Evolutionary conservation across 2,797 vertebrate species (phyloP).

Genomic region (Orestias chungarensis): DNA sequence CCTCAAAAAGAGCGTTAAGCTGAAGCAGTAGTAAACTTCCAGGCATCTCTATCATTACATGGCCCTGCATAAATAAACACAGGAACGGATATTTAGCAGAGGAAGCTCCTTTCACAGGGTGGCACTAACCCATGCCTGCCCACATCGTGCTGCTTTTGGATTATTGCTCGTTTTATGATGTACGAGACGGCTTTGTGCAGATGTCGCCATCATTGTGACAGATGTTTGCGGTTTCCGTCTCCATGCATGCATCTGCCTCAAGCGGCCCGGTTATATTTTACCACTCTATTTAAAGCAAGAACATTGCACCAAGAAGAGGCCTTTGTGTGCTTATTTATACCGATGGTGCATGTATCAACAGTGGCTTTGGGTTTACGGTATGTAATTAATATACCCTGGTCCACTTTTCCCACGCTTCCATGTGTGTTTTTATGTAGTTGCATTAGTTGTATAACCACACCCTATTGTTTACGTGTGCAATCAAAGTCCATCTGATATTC

Average conservation of each 20-base stretch:
- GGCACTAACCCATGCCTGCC: slow-evolving; percentile 29
- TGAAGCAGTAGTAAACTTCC: slow-evolving; percentile 40
- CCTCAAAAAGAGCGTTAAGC: slow-evolving; percentile 32
- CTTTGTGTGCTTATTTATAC: slow-evolving; percentile 7
- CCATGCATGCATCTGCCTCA: slow-evolving; percentile 10
- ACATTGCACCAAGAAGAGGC: slow-evolving; percentile 5
- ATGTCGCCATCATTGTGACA: slow-evolving; percentile 28
- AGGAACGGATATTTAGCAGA: slow-evolving; percentile 36
- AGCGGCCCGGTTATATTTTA: neutral
- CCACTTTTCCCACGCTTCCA: neutral
- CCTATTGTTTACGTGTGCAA: slow-evolving; percentile 2
- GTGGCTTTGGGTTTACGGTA: neutral
- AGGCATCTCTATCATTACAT: slow-evolving; percentile 67
- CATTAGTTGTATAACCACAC: slow-evolving; percentile 5
- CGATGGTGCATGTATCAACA: neutral
- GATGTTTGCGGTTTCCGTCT: slow-evolving; percentile 27
- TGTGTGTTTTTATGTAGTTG: slow-evolving; percentile 1
- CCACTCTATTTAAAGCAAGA: slow-evolving; percentile 20
- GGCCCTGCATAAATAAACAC: slow-evolving; percentile 55
- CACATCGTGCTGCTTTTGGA: slow-evolving; percentile 54
- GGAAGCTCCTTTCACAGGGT: slow-evolving; percentile 42
- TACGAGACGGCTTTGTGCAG: slow-evolving; percentile 5
- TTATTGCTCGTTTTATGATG: slow-evolving; percentile 32
- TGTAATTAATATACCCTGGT: slow-evolving; percentile 13
- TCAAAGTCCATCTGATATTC: neutral